Base-by-base conservation (phyloP, 2,113 vertebrate genomes). In the Phocoena sinus region DNA sequence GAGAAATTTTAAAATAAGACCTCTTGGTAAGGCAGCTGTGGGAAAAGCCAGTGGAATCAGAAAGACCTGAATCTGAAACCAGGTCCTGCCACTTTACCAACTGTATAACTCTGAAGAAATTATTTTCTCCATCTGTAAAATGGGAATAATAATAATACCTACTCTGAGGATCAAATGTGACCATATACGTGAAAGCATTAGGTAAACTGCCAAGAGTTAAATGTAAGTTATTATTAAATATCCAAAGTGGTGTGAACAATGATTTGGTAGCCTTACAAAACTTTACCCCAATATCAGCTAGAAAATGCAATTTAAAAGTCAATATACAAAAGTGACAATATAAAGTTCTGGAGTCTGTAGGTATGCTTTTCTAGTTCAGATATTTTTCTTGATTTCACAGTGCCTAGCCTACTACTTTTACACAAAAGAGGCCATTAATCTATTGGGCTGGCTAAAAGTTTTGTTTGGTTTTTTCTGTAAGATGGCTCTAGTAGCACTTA, bases 311-410 rank as follows among this genome's bases (percentile, higher is more conserved):
- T 38, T 89, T 73, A 91, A 80, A 56, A 92, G 31, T 65, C n/a
- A 93, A 95, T 6, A 94, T 70, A 65, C 77, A 92, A 89, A 93
- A 90, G 63, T 83, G 44, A 82, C 70, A 94, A 71, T 18, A 58
- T 41, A 63, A 96, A 82, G 26, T 96, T 97, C 44, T 84, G 8
- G 74, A 93, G 9, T 85, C 67, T 95, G 6, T 23, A 86, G 44
- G 13, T 67, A 85, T 38, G 26, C 21, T 50, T 97, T 91, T 77
- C 76, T 63, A 73, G 47, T 41, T 88, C 58, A 80, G 77, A 12
- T 58, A 38, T 89, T 93, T 94, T 95, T 79, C 93, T 91, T 91
- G 13, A 95, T 77, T 97, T 97, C 62, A 76, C 28, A 82, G n/a
- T 50, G 31, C 80, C 21, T 96, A 91, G 3, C 26, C 47, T 44